Evolutionary conservation across 2,113 vertebrate species (phyloP).

Genomic region (Callaeas wilsoni): DNA sequence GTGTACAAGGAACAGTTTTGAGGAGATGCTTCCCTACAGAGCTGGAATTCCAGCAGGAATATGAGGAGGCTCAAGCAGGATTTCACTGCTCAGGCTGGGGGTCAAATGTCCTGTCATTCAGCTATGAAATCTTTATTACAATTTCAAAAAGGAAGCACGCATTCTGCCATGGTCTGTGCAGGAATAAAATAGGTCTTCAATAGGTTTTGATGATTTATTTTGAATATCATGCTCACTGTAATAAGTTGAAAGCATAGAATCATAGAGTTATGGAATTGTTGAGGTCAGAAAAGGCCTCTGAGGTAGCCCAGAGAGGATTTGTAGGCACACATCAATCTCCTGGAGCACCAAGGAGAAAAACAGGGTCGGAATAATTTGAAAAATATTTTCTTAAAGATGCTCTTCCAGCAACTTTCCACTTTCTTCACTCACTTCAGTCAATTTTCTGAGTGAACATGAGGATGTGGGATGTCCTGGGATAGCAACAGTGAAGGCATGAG

Average conservation of each 20-base stretch:
- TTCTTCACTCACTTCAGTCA: background rate
- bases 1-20: background rate
- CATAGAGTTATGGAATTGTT: background rate
- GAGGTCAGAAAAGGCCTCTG: background rate
- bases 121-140: background rate
- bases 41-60: background rate
- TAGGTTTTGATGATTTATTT: background rate
- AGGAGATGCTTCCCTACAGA: background rate
- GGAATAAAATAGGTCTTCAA: background rate
- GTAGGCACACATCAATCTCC: background rate
- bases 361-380: background rate
- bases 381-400: background rate
- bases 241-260: background rate
- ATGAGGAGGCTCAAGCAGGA: background rate
- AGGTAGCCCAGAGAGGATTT: background rate
- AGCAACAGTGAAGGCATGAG: background rate
- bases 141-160: background rate
- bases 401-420: background rate
- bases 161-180: background rate
- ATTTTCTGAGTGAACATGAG: rapidly evolving
- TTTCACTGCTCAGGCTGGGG: background rate
- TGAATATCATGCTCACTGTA: background rate
- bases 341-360: background rate
- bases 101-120: background rate
- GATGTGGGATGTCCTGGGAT: background rate